Base-by-base conservation (phyloP, 2,797 vertebrate species). In the Echiichthys vipera region DNA sequence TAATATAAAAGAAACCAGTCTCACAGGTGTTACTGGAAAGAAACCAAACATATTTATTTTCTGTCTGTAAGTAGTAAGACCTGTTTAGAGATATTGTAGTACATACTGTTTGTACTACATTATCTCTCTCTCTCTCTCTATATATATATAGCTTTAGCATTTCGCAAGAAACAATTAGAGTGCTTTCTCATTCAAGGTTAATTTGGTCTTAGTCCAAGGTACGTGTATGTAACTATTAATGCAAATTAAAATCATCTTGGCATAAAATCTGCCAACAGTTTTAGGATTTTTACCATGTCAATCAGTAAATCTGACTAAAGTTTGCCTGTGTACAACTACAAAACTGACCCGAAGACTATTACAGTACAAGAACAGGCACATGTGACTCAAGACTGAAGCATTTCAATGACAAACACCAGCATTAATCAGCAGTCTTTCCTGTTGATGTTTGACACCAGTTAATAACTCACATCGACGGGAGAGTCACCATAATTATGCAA, bases 1-100 rank as follows among this genome's bases (percentile, higher is more conserved):
- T 30, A 30, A 56, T 2, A 5, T 15, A 27, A 8, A n/a, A 61
- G 7, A 49, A 85, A 71, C 65, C 47, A 47, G 76, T 82, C 12
- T 58, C 29, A 55, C 49, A 32, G 15, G 54, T 25, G 7, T 3
- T n/a, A 27, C 3, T 12, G 5, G 11, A 36, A 3, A 51, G 32
- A 58, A 37, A 46, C 4, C 25, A 8, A 47, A n/a, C n/a, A n/a
- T n/a, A n/a, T n/a, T n/a, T n/a, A n/a, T n/a, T 10, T 34, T 42
- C 4, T 24, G 3, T 17, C 27, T n/a, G 4, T 27, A 1, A 17
- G 7, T 8, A 36, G 7, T 2, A 46, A 7, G 39, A 77, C 39
- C 45, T 34, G 46, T 20, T 77, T 17, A 13, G 17, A 62, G 24
- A 74, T 50, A 84, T 67, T 43, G 12, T 61, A 15, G 10, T 20